Conservation (phyloP, 92 coral and sea anemone genomes). For the Phymanthus crucifer region DNA sequence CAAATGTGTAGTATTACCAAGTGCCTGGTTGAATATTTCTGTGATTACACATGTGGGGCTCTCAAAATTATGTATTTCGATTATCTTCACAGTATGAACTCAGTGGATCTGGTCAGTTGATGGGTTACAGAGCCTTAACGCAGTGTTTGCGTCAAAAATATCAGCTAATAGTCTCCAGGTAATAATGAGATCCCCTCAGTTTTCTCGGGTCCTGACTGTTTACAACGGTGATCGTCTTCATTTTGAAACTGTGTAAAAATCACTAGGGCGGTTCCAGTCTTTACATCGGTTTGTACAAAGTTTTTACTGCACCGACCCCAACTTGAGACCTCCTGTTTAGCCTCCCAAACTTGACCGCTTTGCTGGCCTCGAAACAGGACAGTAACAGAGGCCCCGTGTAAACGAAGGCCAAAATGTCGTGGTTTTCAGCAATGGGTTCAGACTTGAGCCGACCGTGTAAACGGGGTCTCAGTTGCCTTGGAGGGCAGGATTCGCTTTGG, state of each 20-base stretch:
- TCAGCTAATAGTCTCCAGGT: background rate
- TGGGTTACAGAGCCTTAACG: background rate
- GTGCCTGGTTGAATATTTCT: background rate
- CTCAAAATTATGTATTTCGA: background rate
- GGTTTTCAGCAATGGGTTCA: background rate
- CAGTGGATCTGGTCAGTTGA: background rate
- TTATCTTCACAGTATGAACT: background rate
- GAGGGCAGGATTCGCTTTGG: background rate
- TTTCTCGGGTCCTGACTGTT: no score
- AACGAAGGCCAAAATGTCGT: background rate
- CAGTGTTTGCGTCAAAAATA: background rate
- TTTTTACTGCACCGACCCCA: no score
- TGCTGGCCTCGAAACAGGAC: no score
- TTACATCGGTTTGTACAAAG: no score
- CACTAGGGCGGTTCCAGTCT: no score
- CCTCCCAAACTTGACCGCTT: no score
- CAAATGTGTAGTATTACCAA: background rate
- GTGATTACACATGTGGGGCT: background rate
- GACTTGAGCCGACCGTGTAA: background rate
- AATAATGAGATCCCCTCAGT: no score
- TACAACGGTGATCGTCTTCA: background rate
- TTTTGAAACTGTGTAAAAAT: background rate
- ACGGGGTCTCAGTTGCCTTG: background rate
- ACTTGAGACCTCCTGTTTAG: no score
- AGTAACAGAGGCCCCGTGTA: background rate